Evolutionary conservation across 2,797 vertebrate species (phyloP), one percentile per base, ranked within the genome.

Genomic region (Sebastes reedi): DNA sequence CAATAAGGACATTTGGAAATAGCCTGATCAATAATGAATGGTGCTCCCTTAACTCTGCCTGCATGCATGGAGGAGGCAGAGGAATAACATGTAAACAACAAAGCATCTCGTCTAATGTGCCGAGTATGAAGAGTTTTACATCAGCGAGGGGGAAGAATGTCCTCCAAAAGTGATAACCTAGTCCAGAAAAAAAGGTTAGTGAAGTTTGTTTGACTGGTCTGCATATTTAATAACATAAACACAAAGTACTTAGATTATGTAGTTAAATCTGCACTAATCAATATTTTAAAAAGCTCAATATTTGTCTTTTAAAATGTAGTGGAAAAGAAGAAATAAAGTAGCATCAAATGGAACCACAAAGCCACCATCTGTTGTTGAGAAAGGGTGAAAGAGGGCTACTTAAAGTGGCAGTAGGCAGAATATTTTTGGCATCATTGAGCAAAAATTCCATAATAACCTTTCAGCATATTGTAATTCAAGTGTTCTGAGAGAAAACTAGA

Each of bases 1-100:
- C 93, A 93, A 90, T 95, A 91, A 95, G 88, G 90, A 91, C 88
- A 84, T 89, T 89, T 92, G 84, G 86, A 94, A 88, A 91, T 84
- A 77, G 90, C 86, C 81, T 88, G 87, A 93, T 95, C 93, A 95
- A 95, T 95, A 94, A 94, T 95, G 55, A 71, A 95, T 95, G 91
- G 65, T 60, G 84, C 82, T 89, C 84, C 80, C 79, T 93, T 93
- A 92, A 94, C 91, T 88, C 85, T 80, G 81, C 80, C 71, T 87
- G 86, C 59, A 74, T 79, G 84, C 82, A 82, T 78, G 73, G 64
- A 89, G 42, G 68, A 82, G 62, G 78, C 72, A 79, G 75, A 73
- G 72, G 75, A 75, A 81, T 59, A 73, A 85, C 77, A 90, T 77
- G 84, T 88, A 92, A 92, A 91, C 87, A 92, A 65, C 58, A 73